These are phyloP conservation scores for Onychomys torridus DNA, from an alignment of 2,797 vertebrate species.

Conservation along the genomic window DNA sequence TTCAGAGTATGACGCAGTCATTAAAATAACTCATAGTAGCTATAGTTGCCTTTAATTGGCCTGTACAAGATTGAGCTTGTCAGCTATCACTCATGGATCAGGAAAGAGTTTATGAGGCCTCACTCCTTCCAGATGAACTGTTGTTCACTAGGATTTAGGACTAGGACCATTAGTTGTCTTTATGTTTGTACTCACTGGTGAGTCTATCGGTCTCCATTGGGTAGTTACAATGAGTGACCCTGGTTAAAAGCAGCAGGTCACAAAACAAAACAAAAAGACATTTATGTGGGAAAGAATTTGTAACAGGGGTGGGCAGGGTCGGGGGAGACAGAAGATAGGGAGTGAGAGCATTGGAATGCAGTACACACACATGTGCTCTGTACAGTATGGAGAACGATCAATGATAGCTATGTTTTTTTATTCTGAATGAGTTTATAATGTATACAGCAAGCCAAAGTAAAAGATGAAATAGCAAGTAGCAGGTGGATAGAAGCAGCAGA, in stretches of 20 bases:
- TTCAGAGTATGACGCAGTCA: neutral
- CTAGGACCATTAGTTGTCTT: neutral
- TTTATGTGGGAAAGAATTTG: neutral
- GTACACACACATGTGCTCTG: neutral
- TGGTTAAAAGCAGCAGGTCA: neutral
- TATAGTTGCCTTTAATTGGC: neutral
- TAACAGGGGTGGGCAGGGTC: neutral
- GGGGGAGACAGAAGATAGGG: neutral
- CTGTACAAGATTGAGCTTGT: neutral
- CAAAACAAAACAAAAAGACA: neutral
- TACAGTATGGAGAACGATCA: neutral
- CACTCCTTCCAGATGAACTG: neutral
- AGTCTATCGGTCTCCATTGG: neutral
- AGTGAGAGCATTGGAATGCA: neutral
- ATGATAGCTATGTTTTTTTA: neutral
- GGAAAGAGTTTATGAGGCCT: neutral
- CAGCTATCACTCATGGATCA: neutral
- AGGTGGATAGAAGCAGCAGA: neutral
- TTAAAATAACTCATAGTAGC: neutral
- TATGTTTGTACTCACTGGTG: neutral
- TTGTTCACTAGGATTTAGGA: neutral
- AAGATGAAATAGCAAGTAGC: neutral
- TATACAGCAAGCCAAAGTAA: neutral
- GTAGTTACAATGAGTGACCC: neutral
- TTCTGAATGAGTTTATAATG: neutral